phyloP scores from a whole-genome alignment of 2,797 vertebrate species.

The Psittacula echo region DNA sequence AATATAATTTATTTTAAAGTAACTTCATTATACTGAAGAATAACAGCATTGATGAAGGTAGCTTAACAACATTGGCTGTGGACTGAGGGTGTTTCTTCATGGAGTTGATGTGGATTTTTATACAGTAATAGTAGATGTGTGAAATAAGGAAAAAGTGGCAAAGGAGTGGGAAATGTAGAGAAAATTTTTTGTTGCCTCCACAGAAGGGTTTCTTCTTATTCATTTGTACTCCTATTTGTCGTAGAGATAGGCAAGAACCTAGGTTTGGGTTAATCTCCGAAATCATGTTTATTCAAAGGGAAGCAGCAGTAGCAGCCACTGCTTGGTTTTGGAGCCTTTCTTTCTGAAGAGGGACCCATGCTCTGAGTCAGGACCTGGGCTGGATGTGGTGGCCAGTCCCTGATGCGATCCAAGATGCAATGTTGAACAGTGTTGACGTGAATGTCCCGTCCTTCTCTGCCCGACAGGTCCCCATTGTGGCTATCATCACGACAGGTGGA shows the following conservation, averaged over 20 bases:
- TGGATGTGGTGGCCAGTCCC: background rate
- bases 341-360: background rate
- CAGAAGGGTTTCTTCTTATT: background rate
- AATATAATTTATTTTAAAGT: background rate
- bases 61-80: background rate
- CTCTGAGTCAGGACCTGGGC: background rate
- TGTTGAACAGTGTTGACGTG: background rate
- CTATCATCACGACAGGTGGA: constrained; percentile 87
- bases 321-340: background rate
- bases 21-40: background rate
- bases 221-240: background rate
- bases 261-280: background rate
- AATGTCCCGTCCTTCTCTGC: background rate
- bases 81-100: background rate
- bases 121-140: background rate
- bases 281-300: background rate
- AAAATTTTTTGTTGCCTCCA: background rate
- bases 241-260: background rate
- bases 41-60: background rate
- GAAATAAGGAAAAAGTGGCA: background rate
- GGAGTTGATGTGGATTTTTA: background rate
- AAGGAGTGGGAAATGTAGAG: background rate
- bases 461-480: constrained; percentile 82
- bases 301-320: background rate
- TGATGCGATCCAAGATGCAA: rapidly evolving